Conservation (phyloP, 2,888 invertebrate genomes). For the Panopea generosa region DNA sequence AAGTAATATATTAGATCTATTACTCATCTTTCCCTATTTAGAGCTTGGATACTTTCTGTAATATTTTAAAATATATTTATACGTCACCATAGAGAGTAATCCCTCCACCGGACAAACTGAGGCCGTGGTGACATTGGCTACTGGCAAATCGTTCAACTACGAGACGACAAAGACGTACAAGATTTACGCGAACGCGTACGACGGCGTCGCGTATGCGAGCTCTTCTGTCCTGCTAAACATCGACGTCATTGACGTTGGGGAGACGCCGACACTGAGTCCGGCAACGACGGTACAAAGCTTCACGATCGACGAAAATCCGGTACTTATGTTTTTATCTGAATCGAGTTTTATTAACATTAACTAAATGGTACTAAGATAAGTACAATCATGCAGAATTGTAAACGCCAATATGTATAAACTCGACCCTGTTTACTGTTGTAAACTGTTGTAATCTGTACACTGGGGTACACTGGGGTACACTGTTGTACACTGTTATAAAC, state of each 20-base stretch:
- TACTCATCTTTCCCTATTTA: background rate
- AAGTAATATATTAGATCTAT: too few relatives aligned
- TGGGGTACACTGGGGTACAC: too few relatives aligned
- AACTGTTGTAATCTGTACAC: too few relatives aligned
- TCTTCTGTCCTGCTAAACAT: conserved; percentile 32
- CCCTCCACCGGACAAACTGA: conserved; percentile 9
- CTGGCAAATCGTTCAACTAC: conserved; percentile 40
- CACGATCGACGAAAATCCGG: conserved; percentile 41
- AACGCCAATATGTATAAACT: too few relatives aligned
- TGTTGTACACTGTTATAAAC: too few relatives aligned
- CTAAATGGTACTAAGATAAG: too few relatives aligned
- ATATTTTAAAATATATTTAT: background rate
- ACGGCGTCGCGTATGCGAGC: conserved; percentile 20
- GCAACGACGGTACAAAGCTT: conserved; percentile 36
- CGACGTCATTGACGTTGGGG: conserved; percentile 34
- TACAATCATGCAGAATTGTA: too few relatives aligned
- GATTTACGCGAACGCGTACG: conserved; percentile 38
- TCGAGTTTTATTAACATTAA: too few relatives aligned
- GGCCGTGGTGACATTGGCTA: conserved; percentile 23
- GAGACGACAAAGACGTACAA: conserved; percentile 40
- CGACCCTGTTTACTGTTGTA: too few relatives aligned
- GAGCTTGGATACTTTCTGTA: background rate
- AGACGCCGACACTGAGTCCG: conserved; percentile 41
- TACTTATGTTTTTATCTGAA: too few relatives aligned
- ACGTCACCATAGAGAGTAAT: conserved; percentile 7